These are phyloP conservation scores for Drosophila meridionalis DNA, from an alignment of 2,888 invertebrate genomes.

Conservation along the genomic window DNA sequence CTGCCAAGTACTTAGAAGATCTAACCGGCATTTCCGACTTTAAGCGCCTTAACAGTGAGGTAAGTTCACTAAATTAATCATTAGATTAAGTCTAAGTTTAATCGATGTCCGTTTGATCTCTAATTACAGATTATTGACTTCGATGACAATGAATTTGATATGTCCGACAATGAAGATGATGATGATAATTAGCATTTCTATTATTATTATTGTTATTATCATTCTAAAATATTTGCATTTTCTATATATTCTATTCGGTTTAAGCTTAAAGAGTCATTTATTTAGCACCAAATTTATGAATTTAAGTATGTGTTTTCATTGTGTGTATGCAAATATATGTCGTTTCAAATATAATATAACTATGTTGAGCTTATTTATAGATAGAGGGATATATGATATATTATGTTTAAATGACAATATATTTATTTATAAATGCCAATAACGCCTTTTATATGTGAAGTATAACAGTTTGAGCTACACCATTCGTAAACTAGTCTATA, in stretches of 20 bases:
- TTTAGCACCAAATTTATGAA: constrained; percentile 21
- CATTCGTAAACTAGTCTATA: too few relatives aligned
- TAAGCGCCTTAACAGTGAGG: constrained; percentile 87
- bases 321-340: constrained; percentile 1
- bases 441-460: too few relatives aligned
- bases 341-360: background rate
- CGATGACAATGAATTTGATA: constrained; percentile 82
- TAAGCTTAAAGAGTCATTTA: constrained; percentile 22
- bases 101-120: background rate
- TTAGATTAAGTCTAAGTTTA: background rate
- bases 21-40: constrained; percentile 91
- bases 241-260: background rate
- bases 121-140: constrained; percentile 83
- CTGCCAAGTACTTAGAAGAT: constrained; percentile 93
- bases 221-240: constrained; percentile 4
- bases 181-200: constrained; percentile 11
- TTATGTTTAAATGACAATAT: too few relatives aligned
- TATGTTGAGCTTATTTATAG: background rate
- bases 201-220: background rate
- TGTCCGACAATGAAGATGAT: constrained; percentile 74
- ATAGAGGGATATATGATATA: too few relatives aligned
- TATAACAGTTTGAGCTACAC: too few relatives aligned
- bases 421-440: too few relatives aligned
- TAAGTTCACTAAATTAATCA: constrained; percentile 45
- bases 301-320: background rate